Percentiles rank a stretch among this genome's conserved stretches.
These are phyloP conservation scores for Anoplius nigerrimus DNA, from an alignment of 2,888 invertebrate genomes.

Conservation along the genomic window DNA sequence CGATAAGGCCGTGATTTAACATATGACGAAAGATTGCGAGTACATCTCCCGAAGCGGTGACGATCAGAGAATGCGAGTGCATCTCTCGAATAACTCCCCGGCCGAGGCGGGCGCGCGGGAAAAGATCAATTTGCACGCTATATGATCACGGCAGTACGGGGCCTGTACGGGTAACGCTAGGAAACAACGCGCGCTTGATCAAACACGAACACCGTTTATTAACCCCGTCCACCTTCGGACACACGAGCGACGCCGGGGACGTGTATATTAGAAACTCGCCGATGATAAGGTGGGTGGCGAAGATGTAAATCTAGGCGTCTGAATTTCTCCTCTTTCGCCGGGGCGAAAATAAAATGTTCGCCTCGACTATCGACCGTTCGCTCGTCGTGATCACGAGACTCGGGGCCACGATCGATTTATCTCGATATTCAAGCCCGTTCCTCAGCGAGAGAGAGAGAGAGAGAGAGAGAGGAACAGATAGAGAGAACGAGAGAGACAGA, in stretches of 20 bases:
- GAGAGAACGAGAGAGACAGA: slow-evolving; percentile 13
- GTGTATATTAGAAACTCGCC: slow-evolving; percentile 26
- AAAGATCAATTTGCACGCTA: too few species aligned
- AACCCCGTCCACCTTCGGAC: neutral
- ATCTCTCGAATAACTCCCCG: neutral
- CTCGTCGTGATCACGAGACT: slow-evolving; percentile 53
- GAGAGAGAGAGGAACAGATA: slow-evolving; percentile 11
- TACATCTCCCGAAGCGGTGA: too few species aligned
- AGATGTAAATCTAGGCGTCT: slow-evolving; percentile 31
- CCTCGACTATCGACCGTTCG: slow-evolving; percentile 32
- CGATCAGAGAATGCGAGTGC: neutral
- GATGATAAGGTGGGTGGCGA: slow-evolving; percentile 10
- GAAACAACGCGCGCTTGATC: too few species aligned
- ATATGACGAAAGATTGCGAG: too few species aligned
- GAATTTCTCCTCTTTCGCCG: slow-evolving; percentile 29
- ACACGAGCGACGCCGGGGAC: neutral
- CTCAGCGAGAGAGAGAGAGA: slow-evolving; percentile 6
- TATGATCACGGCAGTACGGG: too few species aligned
- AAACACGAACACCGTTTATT: too few species aligned
- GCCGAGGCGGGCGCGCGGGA: too few species aligned
- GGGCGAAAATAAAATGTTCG: slow-evolving; percentile 32
- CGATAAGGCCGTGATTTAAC: too few species aligned
- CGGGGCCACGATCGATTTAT: slow-evolving; percentile 61
- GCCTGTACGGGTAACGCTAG: too few species aligned
- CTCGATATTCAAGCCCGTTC: slow-evolving; percentile 56